Evolutionary conservation across 2,113 vertebrate genomes (phyloP), one percentile per base, ranked within the genome.

Genomic region (Sinocyclocheilus grahami): DNA sequence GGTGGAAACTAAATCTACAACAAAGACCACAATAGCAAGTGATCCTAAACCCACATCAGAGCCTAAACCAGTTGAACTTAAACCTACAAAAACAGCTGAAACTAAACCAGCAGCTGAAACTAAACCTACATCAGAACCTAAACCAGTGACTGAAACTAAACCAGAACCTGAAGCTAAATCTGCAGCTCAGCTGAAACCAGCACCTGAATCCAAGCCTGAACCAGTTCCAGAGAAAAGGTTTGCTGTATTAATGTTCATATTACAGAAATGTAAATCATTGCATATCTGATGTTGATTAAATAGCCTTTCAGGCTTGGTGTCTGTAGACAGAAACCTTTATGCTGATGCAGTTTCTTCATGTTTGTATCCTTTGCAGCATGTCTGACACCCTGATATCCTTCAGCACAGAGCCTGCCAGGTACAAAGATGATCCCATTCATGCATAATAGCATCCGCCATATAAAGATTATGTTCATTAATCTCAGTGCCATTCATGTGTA

Each of bases 351-450:
- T 22, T 18, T 60, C 18, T 69, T 55, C 13, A 22, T 86, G 60
- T 89, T 88, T 90, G 86, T 80, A 89, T 88, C 86, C 86, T 91
- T 86, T 87, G 80, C 88, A 85, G 18, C 72, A 71, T 92, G 83
- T 93, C 89, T 0, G 85, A 91, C 82, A 91, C 90, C 4, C 88
- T 93, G 81, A 86, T 93, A 85, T 84, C 90, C 60, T 89, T 90
- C 9, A 58, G 85, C 69, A 80, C 90, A 20, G 86, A 83, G 74
- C 88, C 91, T 77, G 75, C 78, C 88, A 94, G 95, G 93, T 78
- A 94, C 24, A 74, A 8, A 62, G 83, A 42, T 65, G 1, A 67
- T 46, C 79, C 5, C 14, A 82, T 30, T 81, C 1, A 27, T 65
- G 13, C 37, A 81, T 27, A 27, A 27, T 18, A 63, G 7, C 13